Evolutionary conservation across 2,797 vertebrate genomes (phyloP).

Genomic region (Phalanger gymnotis): DNA sequence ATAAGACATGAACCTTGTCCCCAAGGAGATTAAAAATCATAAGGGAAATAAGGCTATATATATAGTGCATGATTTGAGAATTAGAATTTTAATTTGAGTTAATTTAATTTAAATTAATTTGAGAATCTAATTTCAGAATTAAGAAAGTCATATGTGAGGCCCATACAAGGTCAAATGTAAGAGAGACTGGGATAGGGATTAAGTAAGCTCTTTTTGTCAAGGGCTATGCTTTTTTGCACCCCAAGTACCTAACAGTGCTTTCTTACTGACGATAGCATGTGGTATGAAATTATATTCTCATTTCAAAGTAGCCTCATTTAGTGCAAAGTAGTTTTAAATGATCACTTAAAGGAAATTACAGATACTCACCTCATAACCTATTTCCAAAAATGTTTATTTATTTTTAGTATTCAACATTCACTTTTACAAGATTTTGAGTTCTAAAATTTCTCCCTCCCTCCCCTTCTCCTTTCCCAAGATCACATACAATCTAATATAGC

Average conservation of each 20-base stretch:
- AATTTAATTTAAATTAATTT: neutral
- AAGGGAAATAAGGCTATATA: neutral
- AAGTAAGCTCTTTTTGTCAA: neutral
- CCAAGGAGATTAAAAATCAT: neutral
- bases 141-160: neutral
- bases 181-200: neutral
- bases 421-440: no score
- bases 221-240: neutral
- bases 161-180: neutral
- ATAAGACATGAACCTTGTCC: neutral
- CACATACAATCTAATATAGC: no score
- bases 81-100: neutral
- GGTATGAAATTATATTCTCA: neutral
- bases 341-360: neutral
- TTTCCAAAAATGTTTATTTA: neutral
- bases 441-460: no score
- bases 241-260: neutral
- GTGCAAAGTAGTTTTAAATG: neutral
- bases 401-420: no score
- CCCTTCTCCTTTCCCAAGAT: no score
- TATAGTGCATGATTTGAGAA: neutral
- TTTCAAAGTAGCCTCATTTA: neutral
- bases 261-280: neutral
- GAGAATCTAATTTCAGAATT: neutral
- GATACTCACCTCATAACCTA: neutral